Conservation (phyloP, 2,113 vertebrate genomes). For the Odontophorus gujanensis region DNA sequence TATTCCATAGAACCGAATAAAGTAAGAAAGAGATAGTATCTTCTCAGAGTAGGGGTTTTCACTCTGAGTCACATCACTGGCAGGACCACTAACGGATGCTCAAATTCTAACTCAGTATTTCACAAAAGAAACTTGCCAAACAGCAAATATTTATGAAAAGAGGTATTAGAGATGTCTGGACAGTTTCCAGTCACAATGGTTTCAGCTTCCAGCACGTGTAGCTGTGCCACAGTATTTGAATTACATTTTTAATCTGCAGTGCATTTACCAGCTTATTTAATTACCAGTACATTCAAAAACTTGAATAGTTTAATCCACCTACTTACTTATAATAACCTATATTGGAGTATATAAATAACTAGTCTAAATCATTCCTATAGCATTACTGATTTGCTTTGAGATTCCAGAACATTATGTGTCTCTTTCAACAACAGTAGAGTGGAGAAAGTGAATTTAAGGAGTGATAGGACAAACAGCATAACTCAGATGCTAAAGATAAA, state of each 20-base stretch:
- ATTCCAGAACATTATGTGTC: neutral
- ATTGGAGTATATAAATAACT: neutral
- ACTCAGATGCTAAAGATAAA: neutral
- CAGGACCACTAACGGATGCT: neutral
- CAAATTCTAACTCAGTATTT: neutral
- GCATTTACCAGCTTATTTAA: neutral
- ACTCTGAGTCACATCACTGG: fast-evolving
- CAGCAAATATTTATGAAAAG: neutral
- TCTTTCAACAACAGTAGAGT: neutral
- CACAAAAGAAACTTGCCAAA: neutral
- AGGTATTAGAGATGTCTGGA: neutral
- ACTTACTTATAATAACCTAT: neutral
- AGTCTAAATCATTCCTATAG: neutral
- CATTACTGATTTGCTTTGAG: neutral
- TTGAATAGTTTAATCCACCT: neutral
- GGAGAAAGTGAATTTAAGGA: neutral
- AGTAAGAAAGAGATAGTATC: neutral
- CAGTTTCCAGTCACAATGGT: neutral
- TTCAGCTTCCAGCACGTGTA: neutral
- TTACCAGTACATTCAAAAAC: neutral
- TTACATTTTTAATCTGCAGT: neutral
- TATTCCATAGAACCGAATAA: neutral
- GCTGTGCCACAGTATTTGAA: fast-evolving
- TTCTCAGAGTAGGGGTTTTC: neutral
- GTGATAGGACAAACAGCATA: neutral